These are phyloP conservation scores for Sebastes wilsoni DNA, from an alignment of 2,797 vertebrate genomes.

Conservation along the genomic window DNA sequence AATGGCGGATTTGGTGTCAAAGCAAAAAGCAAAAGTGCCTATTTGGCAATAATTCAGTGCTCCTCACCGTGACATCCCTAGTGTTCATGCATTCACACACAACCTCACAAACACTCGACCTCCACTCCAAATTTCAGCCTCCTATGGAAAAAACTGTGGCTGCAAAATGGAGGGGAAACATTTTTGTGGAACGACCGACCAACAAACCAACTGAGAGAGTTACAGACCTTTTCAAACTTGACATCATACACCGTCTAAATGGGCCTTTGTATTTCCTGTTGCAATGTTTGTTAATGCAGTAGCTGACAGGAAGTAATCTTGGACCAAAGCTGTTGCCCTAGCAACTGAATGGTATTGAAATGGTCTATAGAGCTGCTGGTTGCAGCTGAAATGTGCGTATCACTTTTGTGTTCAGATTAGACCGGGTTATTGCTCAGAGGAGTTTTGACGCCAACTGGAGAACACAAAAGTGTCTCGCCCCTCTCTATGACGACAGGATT, in stretches of 20 bases:
- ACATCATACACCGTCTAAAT: too few species aligned
- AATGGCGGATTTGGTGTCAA: too few species aligned
- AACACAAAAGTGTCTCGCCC: background rate
- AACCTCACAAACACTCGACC: background rate
- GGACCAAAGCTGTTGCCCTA: too few species aligned
- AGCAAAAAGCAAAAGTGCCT: too few species aligned
- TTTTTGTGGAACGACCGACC: background rate
- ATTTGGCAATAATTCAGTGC: too few species aligned
- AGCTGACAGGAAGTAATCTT: too few species aligned
- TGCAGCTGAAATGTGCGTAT: background rate
- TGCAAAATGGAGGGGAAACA: background rate
- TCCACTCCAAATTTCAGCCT: background rate
- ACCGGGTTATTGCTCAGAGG: background rate
- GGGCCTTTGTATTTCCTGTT: too few species aligned
- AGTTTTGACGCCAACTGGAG: background rate
- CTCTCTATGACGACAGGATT: background rate
- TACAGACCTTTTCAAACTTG: too few species aligned
- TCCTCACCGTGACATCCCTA: too few species aligned
- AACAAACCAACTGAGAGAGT: background rate
- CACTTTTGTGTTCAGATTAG: background rate
- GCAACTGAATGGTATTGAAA: fast-evolving
- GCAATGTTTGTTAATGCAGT: too few species aligned
- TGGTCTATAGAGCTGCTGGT: background rate
- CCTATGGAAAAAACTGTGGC: background rate
- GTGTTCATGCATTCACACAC: background rate